Conservation (phyloP, 2,888 invertebrate genomes). For the Apomyelois bistriatella region DNA sequence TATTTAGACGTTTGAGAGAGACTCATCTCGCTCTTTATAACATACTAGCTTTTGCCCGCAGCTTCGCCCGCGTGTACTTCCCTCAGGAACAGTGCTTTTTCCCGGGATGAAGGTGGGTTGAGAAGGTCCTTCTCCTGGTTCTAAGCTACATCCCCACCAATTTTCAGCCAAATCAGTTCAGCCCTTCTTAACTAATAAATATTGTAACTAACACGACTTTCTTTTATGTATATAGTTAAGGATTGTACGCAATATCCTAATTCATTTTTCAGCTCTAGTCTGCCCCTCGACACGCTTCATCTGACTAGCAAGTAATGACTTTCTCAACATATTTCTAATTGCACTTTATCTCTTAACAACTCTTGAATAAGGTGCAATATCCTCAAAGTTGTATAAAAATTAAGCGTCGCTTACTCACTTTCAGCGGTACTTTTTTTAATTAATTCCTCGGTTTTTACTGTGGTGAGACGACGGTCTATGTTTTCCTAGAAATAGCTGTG, state of each 20-base stretch:
- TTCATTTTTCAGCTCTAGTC: slow-evolving; percentile 20
- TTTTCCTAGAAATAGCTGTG: slow-evolving; percentile 52
- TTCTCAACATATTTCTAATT: slow-evolving; percentile 19
- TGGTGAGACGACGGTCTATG: slow-evolving; percentile 48
- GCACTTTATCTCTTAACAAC: slow-evolving; percentile 15
- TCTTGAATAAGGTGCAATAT: neutral
- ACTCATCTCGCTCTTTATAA: too few relatives aligned
- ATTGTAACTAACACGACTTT: neutral
- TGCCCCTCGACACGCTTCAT: slow-evolving; percentile 29
- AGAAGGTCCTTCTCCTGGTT: too few relatives aligned
- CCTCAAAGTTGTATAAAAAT: neutral
- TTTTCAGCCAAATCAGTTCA: too few relatives aligned
- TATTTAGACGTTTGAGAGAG: too few relatives aligned
- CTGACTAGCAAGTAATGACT: slow-evolving; percentile 23
- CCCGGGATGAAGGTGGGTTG: too few relatives aligned
- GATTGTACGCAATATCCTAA: slow-evolving; percentile 12
- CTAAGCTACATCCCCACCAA: too few relatives aligned
- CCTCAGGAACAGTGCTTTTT: too few relatives aligned
- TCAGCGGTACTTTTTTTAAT: slow-evolving; percentile 58
- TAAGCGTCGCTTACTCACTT: slow-evolving; percentile 25
- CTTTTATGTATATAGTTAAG: too few relatives aligned
- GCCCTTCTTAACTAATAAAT: too few relatives aligned
- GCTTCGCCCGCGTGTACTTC: too few relatives aligned
- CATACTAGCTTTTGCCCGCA: too few relatives aligned
- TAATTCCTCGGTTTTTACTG: slow-evolving; percentile 60